Evolutionary conservation across 2,113 vertebrate genomes (phyloP).

Genomic region (Aix galericulata): DNA sequence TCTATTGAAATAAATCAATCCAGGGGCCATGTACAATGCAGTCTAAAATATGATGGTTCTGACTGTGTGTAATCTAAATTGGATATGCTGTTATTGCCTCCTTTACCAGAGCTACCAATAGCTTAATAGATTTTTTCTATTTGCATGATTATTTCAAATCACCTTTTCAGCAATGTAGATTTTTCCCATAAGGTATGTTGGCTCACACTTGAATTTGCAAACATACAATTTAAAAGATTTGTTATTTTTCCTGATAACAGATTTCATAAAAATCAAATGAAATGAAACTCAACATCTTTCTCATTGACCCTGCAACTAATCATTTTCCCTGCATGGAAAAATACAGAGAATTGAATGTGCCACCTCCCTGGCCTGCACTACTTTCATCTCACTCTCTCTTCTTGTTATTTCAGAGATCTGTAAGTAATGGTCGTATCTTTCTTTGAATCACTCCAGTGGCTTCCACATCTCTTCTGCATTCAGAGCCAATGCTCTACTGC

Average conservation of each 20-base stretch:
- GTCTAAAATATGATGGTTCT: neutral
- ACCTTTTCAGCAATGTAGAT: neutral
- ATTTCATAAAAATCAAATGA: neutral
- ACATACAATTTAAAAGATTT: neutral
- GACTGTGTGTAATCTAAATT: neutral
- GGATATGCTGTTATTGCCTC: conserved; percentile 13
- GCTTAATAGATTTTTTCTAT: neutral
- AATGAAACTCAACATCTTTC: neutral
- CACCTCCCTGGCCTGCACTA: neutral
- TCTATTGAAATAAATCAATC: neutral
- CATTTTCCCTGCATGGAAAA: neutral
- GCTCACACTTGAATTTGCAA: neutral
- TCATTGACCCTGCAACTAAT: neutral
- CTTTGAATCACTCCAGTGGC: neutral
- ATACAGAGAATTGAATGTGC: neutral
- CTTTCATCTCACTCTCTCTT: neutral
- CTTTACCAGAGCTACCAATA: neutral
- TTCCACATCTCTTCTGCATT: neutral
- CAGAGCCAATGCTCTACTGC: neutral
- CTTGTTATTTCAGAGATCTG: neutral
- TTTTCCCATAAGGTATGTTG: neutral
- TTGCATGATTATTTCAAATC: conserved; percentile 31
- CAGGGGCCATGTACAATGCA: neutral
- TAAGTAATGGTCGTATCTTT: neutral
- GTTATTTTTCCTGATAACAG: neutral